These are phyloP conservation scores for Sycophila sp. DNA, from an alignment of 1,140 invertebrate species.

Conservation along the genomic window DNA sequence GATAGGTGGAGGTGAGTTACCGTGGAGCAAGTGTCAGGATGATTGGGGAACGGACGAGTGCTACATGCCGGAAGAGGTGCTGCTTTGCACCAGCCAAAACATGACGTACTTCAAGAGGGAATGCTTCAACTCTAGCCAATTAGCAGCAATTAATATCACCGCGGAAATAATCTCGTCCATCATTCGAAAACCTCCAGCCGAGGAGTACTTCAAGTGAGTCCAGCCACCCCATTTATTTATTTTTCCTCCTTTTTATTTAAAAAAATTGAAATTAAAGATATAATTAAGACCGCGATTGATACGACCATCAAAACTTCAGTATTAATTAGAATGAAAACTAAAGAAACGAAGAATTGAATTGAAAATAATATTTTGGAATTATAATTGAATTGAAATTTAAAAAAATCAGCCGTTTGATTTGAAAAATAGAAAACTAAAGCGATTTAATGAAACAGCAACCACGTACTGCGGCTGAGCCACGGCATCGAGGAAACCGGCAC, in stretches of 20 bases:
- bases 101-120: slow-evolving; percentile 73
- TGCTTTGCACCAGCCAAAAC: slow-evolving; percentile 69
- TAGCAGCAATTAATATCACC: slow-evolving; percentile 56
- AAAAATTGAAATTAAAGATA: too few species aligned
- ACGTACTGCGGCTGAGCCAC: slow-evolving; percentile 77
- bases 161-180: slow-evolving; percentile 45
- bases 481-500: slow-evolving; percentile 80
- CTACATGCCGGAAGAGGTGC: slow-evolving; percentile 74
- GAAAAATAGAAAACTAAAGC: too few species aligned
- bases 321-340: too few species aligned
- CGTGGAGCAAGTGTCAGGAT: slow-evolving; percentile 81
- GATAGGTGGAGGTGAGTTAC: slow-evolving; percentile 68
- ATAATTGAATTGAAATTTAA: too few species aligned
- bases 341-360: too few species aligned
- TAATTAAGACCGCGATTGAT: too few species aligned
- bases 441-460: too few species aligned
- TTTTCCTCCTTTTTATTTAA: not conserved
- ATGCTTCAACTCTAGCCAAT: slow-evolving; percentile 66
- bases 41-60: slow-evolving; percentile 81
- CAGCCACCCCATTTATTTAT: not conserved
- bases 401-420: slow-evolving; percentile 45
- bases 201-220: slow-evolving; percentile 85
- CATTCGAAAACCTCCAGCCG: slow-evolving; percentile 75
- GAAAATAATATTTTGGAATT: too few species aligned
- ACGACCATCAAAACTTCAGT: too few species aligned